Base-by-base conservation (phyloP, 2,113 vertebrate genomes). In the Xyliphius kryptos region DNA sequence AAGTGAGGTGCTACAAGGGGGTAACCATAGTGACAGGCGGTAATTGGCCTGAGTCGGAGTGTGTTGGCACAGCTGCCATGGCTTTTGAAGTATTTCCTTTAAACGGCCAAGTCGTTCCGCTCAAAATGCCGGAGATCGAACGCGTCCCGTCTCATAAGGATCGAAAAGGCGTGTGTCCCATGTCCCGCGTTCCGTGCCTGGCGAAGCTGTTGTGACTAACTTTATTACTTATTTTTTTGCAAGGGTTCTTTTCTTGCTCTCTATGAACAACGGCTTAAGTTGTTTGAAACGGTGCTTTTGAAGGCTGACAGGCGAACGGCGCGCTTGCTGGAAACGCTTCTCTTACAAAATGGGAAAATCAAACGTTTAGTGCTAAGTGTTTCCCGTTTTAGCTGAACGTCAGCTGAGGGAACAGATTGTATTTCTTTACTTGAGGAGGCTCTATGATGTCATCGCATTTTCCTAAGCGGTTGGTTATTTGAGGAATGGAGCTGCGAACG, bases 21-120 rank as follows among this genome's bases (percentile, higher is more conserved):
- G 76, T n/a, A 75, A 78, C 78, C 78, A 80, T 78, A 80, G 78
- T 78, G 78, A 79, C 75, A 74, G 73, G 73, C 69, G 16, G 69
- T 77, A 79, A 79, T 76, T 80, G 76, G 70, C 70, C 68, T 48
- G 47, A 74, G 72, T 53, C 57, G 14, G 11, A 67, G 66, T 38
- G 55, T 69, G 63, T 72, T 67, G 65, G 72, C 68, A 71, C 72
- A 71, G 74, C 72, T 71, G 73, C 51, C 61, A 41, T 47, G 38
- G 69, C 67, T 67, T 59, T 68, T 78, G 76, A 77, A 75, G 73
- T 78, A 78, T 78, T 75, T 77, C 72, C 76, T 72, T 70, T 71
- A 75, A 77, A 77, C 22, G 61, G 66, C 53, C 73, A 63, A 72
- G 67, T 68, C 52, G 50, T 52, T 50, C 52, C 22, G 60, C 37